A percentile compares a stretch with the other conserved stretches of the same genome.
These are phyloP conservation scores for Cheilosia soror DNA, from an alignment of 2,888 invertebrate species.

Conservation along the genomic window DNA sequence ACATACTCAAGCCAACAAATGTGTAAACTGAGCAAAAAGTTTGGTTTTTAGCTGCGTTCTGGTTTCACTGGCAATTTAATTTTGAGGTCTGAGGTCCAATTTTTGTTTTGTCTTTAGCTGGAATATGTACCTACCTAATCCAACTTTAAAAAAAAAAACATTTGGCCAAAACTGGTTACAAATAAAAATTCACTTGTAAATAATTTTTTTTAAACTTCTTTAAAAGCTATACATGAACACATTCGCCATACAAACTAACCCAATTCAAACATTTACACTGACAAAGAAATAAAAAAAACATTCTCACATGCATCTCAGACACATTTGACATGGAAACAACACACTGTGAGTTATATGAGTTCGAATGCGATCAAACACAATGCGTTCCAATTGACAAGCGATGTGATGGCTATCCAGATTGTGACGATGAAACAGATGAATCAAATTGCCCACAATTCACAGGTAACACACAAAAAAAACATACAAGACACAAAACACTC, in stretches of 20 bases:
- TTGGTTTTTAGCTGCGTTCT: no score
- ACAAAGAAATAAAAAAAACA: slow-evolving; percentile 15
- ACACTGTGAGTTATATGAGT: slow-evolving; percentile 82
- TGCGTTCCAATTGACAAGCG: slow-evolving; percentile 84
- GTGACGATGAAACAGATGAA: slow-evolving; percentile 87
- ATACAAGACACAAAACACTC: slow-evolving; percentile 13
- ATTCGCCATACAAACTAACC: neutral
- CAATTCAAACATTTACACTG: neutral
- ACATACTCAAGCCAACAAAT: no score
- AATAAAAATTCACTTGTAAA: neutral
- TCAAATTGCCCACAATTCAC: slow-evolving; percentile 82
- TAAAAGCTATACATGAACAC: neutral
- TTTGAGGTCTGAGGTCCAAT: no score
- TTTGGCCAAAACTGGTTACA: no score
- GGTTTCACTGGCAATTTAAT: no score
- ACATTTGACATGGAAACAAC: slow-evolving; percentile 79
- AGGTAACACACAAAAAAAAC: slow-evolving; percentile 79
- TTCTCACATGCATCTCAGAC: slow-evolving; percentile 73
- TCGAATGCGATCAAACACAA: slow-evolving; percentile 82
- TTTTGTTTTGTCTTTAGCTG: no score
- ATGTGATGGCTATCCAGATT: slow-evolving; percentile 87
- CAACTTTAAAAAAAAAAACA: no score
- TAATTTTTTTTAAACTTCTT: neutral
- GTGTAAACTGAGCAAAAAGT: no score
- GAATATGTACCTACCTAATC: no score